A percentile compares a stretch with the other conserved stretches of the same genome.
Conservation (phyloP, 2,797 vertebrate genomes). For the Periophthalmus magnuspinnatus region DNA sequence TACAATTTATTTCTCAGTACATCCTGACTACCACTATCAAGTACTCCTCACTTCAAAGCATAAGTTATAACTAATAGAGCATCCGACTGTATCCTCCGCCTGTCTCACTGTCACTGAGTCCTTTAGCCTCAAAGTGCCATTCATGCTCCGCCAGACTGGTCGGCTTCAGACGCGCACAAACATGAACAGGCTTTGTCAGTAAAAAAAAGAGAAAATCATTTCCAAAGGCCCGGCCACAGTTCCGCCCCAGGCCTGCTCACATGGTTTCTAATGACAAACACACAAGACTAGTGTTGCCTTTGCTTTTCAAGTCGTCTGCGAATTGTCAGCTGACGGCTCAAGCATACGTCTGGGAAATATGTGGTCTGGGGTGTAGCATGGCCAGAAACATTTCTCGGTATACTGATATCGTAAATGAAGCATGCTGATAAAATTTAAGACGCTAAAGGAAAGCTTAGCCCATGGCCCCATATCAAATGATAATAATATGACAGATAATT, state of each 20-base stretch:
- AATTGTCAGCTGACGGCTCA: slow-evolving; percentile 42
- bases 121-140: slow-evolving; percentile 41
- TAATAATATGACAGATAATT: no score
- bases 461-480: no score
- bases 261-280: slow-evolving; percentile 46
- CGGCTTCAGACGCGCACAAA: slow-evolving; percentile 34
- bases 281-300: slow-evolving; percentile 21
- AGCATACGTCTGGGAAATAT: slow-evolving; percentile 2
- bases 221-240: slow-evolving; percentile 22
- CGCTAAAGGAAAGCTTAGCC: not conserved
- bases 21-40: not conserved
- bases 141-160: slow-evolving; percentile 36
- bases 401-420: not conserved
- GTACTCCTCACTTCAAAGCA: slow-evolving; percentile 12
- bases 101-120: slow-evolving; percentile 35
- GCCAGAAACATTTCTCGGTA: not conserved
- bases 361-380: not conserved
- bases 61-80: slow-evolving; percentile 2
- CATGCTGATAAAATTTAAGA: not conserved
- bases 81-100: slow-evolving; percentile 28
- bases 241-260: slow-evolving; percentile 42
- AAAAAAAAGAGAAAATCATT: slow-evolving; percentile 23
- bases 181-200: slow-evolving; percentile 30
- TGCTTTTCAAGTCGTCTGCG: slow-evolving; percentile 20
- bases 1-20: not conserved